Percentiles rank a stretch among this genome's conserved stretches.
These are phyloP conservation scores for Zaprionus lachaisei DNA, from an alignment of 1,140 invertebrate genomes.

Conservation along the genomic window DNA sequence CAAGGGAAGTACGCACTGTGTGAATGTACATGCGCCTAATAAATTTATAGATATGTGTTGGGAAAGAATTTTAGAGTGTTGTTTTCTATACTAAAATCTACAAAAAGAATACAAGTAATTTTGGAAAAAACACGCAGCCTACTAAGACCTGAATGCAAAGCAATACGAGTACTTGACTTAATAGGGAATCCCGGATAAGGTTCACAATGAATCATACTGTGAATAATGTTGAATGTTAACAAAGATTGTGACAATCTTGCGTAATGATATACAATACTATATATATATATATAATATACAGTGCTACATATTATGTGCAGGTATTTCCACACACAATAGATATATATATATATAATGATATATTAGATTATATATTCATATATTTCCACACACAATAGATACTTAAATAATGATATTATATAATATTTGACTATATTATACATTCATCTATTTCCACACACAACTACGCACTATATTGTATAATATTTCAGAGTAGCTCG, in stretches of 20 bases:
- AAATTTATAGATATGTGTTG: not conserved
- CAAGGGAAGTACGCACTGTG: not conserved
- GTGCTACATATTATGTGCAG: too few relatives aligned
- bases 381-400: too few relatives aligned
- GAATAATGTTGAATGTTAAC: not conserved
- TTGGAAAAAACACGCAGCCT: not conserved
- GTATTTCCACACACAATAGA: too few relatives aligned
- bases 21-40: slow-evolving; percentile 1
- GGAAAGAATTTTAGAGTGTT: not conserved
- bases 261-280: too few relatives aligned
- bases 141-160: not conserved
- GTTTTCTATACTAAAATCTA: not conserved
- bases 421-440: not conserved
- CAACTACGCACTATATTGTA: not conserved
- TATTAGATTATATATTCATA: too few relatives aligned
- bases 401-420: too few relatives aligned
- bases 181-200: not conserved
- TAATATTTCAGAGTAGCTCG: not conserved
- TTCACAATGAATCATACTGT: not conserved
- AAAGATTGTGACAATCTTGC: too few relatives aligned
- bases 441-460: not conserved
- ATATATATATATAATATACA: too few relatives aligned
- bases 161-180: not conserved
- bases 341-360: too few relatives aligned
- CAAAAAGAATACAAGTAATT: not conserved